Evolutionary conservation across 2,888 invertebrate genomes (phyloP).

Genomic region (Mesorhabditis spiculigera): DNA sequence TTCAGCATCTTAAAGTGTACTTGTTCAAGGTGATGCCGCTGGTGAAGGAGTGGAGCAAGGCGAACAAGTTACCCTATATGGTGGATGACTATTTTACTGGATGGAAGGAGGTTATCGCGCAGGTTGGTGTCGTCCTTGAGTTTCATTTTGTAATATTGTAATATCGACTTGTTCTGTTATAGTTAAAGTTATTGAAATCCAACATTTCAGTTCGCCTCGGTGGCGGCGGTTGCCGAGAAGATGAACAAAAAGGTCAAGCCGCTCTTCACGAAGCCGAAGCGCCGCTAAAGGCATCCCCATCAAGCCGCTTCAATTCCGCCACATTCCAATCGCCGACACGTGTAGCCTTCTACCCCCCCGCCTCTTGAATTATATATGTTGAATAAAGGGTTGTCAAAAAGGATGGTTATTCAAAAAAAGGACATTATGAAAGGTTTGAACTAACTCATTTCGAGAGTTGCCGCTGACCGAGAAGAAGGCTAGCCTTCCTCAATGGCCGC

Average conservation of each 20-base stretch:
- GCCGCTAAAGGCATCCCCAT: too few species aligned
- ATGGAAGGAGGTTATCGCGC: slow-evolving; percentile 25
- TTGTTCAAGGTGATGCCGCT: slow-evolving; percentile 46
- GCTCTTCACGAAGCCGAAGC: neutral
- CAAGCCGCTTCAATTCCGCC: too few species aligned
- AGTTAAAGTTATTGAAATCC: neutral
- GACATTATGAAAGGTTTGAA: too few species aligned
- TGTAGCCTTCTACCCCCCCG: too few species aligned
- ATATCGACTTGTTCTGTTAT: neutral
- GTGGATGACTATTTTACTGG: slow-evolving; percentile 57
- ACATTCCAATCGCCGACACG: too few species aligned
- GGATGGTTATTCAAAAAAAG: too few species aligned
- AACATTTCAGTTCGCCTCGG: slow-evolving; percentile 2
- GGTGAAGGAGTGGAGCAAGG: slow-evolving; percentile 50
- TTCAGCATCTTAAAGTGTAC: neutral
- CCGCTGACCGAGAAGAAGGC: too few species aligned
- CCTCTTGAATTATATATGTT: too few species aligned
- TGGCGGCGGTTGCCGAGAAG: neutral
- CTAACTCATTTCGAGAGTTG: too few species aligned
- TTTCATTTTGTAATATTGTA: neutral
- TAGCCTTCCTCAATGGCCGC: too few species aligned
- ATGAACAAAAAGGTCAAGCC: neutral
- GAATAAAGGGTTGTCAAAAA: too few species aligned
- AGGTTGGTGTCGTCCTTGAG: neutral
- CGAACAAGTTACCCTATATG: slow-evolving; percentile 55